Evolutionary conservation across 2,113 vertebrate genomes (phyloP), one percentile per base, ranked within the genome.

Genomic region (Carassius gibelio): DNA sequence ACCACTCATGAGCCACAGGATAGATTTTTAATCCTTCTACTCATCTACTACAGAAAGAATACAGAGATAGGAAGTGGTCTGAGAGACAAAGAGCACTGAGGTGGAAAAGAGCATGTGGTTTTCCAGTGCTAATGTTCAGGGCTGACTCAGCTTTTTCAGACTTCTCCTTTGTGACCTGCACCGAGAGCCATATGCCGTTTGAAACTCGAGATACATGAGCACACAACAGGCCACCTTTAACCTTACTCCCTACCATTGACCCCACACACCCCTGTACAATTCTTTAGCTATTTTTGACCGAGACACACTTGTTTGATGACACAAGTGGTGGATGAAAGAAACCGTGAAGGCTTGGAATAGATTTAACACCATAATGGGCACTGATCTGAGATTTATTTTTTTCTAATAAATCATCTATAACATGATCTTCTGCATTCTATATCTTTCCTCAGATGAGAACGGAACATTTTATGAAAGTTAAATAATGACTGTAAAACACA

Each of bases 401-500:
- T 71, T 76, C 38, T 59, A 78, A 52, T 14, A 52, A 52, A 64
- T 48, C 30, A 48, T 81, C 13, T 45, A 17, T 8, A 48, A 48
- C 59, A 3, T 77, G 13, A 9, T 77, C 23, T 19, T 55, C 8
- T 75, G 23, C 21, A 5, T 64, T 61, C 7, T 11, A 4, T 50
- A 15, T n/a, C 17, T 69, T 66, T 42, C n/a, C 72, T 19, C n/a
- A 34, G 11, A 52, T 45, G 14, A 81, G 82, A 13, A 61, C 26
- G 42, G 83, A 69, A 77, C 26, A 48, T 59, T 8, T 78, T 21
- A 48, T 61, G 8, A 71, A 86, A 68, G 80, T 17, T 62, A 81
- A 66, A 87, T 87, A 11, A 72, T 71, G 68, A 88, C 83, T 86
- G 90, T 89, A 84, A 89, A 91, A 87, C 90, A 88, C 68, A 91